Evolutionary conservation across 23 tunicate species (phyloP).

Genomic region (Botrylloides violaceus): DNA sequence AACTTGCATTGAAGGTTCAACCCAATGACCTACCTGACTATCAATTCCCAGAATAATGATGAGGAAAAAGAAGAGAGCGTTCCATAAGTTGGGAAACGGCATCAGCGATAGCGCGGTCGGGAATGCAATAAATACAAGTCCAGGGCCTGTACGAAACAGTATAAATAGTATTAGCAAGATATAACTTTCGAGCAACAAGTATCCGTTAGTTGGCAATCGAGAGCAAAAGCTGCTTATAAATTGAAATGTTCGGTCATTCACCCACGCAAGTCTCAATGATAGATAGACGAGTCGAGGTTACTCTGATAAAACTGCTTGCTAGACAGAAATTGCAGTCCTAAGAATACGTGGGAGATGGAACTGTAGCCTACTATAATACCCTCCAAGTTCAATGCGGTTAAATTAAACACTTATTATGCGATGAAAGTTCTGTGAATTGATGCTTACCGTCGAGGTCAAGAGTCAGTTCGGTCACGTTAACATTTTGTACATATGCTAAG

Average conservation of each 20-base stretch:
- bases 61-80: constrained; percentile 55
- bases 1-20: too few species aligned
- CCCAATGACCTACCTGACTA: constrained; percentile 37
- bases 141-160: constrained; percentile 39
- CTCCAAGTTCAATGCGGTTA: background rate
- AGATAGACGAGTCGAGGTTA: too few species aligned
- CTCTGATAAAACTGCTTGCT: too few species aligned
- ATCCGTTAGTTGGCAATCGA: too few species aligned
- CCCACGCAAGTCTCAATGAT: too few species aligned
- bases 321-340: too few species aligned
- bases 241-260: too few species aligned
- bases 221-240: too few species aligned
- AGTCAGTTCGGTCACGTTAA: constrained; percentile 8
- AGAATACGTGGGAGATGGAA: too few species aligned
- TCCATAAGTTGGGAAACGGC: constrained; percentile 61
- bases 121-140: constrained; percentile 44
- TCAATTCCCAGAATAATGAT: constrained; percentile 45
- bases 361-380: background rate
- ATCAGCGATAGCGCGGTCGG: constrained; percentile 52
- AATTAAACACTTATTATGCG: too few species aligned
- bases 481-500: constrained; percentile 22
- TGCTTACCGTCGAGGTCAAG: background rate
- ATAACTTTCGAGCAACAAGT: too few species aligned
- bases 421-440: background rate
- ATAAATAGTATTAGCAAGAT: too few species aligned